Percentiles rank a stretch among this genome's conserved stretches.
Evolutionary conservation across 2,888 invertebrate species (phyloP).

Genomic region (Belgica antarctica): DNA sequence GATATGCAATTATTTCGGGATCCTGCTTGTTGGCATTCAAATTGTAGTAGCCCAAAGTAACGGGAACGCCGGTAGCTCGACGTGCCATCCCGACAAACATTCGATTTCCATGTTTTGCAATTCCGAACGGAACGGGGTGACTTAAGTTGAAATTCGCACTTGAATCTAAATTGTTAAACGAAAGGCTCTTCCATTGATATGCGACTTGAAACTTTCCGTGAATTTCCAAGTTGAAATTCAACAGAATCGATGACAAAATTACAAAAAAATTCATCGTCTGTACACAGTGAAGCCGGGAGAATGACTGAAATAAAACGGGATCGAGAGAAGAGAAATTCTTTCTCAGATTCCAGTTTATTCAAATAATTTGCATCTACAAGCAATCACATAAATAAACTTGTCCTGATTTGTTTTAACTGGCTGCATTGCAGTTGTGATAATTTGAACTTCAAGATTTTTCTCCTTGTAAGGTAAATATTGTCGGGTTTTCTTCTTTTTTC

Average conservation of each 20-base stretch:
- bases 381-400: no score
- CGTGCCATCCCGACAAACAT: conserved; percentile 69
- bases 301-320: not conserved
- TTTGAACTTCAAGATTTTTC: no score
- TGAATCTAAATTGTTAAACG: not conserved
- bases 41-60: conserved; percentile 59
- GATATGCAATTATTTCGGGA: conserved; percentile 50
- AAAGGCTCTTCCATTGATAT: not conserved
- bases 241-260: not conserved
- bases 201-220: not conserved
- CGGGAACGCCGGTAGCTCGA: conserved; percentile 63
- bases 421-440: no score
- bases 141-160: not conserved
- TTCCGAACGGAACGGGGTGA: conserved; percentile 27
- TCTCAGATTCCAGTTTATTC: no score
- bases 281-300: no score
- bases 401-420: no score
- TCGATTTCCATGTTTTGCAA: conserved; percentile 21
- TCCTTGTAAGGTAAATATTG: no score
- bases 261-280: not conserved
- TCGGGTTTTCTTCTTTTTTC: no score
- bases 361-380: no score
- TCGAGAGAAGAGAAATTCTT: not conserved
- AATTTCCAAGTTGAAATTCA: not conserved
- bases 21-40: not conserved